Percentiles rank a stretch among this genome's conserved stretches.
These are phyloP conservation scores for Poeciliopsis occidentalis DNA, from an alignment of 2,113 vertebrate species.

Conservation along the genomic window DNA sequence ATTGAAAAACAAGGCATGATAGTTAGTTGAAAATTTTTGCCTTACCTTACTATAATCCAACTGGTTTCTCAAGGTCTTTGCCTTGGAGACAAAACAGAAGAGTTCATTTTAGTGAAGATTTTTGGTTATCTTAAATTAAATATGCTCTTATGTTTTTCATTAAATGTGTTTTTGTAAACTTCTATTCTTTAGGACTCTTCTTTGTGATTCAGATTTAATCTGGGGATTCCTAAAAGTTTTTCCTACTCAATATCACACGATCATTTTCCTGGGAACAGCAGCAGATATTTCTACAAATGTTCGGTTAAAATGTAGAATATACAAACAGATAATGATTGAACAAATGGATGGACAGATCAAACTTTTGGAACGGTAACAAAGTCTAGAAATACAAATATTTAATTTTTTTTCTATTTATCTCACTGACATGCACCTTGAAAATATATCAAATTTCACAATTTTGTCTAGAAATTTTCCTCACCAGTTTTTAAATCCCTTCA, in stretches of 20 bases:
- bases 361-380: no score
- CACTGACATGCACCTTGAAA: background rate
- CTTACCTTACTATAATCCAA: conserved; percentile 90
- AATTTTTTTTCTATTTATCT: background rate
- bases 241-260: no score
- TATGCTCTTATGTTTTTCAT: background rate
- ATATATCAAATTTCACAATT: background rate
- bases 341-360: background rate
- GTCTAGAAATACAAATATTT: no score
- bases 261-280: no score
- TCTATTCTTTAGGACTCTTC: no score
- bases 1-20: background rate
- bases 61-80: conserved; percentile 82
- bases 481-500: background rate
- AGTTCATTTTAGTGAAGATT: background rate
- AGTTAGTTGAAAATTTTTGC: background rate
- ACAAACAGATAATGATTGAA: background rate
- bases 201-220: no score
- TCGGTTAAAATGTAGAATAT: background rate
- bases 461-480: background rate
- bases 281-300: background rate
- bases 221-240: no score
- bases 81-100: conserved; percentile 78
- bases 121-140: background rate
- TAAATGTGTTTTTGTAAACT: background rate